A percentile compares a stretch with the other conserved stretches of the same genome.
phyloP scores from a whole-genome alignment of 2,113 vertebrate species.

The Guaruba guarouba region DNA sequence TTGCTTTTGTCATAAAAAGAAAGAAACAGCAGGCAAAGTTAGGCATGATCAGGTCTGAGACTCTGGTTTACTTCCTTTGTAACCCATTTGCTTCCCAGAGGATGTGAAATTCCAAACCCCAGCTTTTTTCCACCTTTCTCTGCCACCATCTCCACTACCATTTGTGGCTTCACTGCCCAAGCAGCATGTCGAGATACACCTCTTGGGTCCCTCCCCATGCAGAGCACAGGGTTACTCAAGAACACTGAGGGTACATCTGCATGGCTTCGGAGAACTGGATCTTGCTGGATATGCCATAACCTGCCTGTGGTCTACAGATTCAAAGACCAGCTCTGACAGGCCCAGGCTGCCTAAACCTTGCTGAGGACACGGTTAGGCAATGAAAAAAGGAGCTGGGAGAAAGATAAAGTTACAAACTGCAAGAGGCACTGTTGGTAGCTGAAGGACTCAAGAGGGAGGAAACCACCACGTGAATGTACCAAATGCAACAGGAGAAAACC shows the following conservation, averaged over 20 bases:
- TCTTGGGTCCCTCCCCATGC: background rate
- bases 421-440: background rate
- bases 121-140: background rate
- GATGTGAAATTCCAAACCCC: background rate
- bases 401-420: background rate
- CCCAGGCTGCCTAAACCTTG: background rate
- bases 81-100: background rate
- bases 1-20: background rate
- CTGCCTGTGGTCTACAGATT: background rate
- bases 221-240: background rate
- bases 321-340: background rate
- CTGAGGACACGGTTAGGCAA: background rate
- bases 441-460: background rate
- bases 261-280: background rate
- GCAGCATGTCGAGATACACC: background rate
- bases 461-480: rapidly evolving
- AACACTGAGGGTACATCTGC: background rate
- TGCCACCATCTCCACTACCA: background rate
- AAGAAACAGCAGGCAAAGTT: background rate
- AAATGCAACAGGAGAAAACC: background rate
- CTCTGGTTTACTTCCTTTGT: background rate
- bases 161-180: background rate
- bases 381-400: background rate
- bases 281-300: background rate
- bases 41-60: background rate